Evolutionary conservation across 2,113 vertebrate species (phyloP).

Genomic region (Phalacrocorax carbo): DNA sequence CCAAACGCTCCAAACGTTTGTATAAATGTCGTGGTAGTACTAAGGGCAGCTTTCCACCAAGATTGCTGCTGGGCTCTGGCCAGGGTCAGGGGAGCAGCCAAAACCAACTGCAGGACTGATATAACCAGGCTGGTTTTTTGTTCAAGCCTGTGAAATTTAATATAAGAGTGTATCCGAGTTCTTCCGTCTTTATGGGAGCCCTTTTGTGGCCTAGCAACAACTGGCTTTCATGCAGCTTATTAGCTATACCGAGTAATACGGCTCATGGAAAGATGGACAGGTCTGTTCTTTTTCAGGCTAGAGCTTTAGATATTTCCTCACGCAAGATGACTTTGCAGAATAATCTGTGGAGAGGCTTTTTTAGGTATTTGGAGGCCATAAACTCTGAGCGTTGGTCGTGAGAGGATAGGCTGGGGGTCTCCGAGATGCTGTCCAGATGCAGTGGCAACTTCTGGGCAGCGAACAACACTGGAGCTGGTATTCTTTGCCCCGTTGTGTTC

Average conservation of each 20-base stretch:
- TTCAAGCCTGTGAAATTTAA: neutral
- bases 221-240: neutral
- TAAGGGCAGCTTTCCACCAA: neutral
- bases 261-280: neutral
- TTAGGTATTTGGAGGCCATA: neutral
- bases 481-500: neutral
- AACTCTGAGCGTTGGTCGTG: neutral
- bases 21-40: neutral
- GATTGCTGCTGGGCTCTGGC: neutral
- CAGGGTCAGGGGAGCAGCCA: conserved; percentile 14
- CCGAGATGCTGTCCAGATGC: neutral
- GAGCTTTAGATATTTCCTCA: neutral
- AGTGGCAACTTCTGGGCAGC: neutral
- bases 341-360: neutral
- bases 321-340: neutral
- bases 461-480: neutral
- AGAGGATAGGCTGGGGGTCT: neutral
- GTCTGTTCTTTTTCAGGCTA: neutral
- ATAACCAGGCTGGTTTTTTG: neutral
- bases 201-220: neutral
- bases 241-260: neutral
- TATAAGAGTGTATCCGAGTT: neutral
- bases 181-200: neutral
- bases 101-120: neutral
- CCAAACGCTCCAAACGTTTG: neutral